A percentile compares a stretch with the other conserved stretches of the same genome.
Evolutionary conservation across 2,888 invertebrate genomes (phyloP).

Genomic region (Drosophila multiciliata): DNA sequence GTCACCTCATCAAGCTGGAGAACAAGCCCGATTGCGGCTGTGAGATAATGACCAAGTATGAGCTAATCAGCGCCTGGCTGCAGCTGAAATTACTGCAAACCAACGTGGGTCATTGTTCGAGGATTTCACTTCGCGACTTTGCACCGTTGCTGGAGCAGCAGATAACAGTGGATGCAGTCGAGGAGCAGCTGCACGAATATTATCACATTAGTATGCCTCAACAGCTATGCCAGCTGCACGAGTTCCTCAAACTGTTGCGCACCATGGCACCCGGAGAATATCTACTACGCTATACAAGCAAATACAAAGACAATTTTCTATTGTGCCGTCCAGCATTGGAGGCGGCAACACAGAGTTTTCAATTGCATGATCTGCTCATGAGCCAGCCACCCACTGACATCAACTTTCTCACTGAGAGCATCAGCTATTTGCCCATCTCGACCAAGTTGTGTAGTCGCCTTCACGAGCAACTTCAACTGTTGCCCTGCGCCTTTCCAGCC

Average conservation of each 20-base stretch:
- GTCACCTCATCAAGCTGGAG: constrained; percentile 77
- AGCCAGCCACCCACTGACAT: constrained; percentile 56
- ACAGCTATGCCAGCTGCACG: constrained; percentile 66
- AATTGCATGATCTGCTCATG: constrained; percentile 60
- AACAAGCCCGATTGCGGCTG: constrained; percentile 81
- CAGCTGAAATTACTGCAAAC: constrained; percentile 63
- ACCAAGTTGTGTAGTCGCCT: constrained; percentile 66
- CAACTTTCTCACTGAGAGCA: constrained; percentile 65
- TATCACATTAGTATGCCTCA: constrained; percentile 65
- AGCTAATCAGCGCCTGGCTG: constrained; percentile 79
- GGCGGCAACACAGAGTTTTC: constrained; percentile 59
- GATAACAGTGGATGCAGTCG: constrained; percentile 57
- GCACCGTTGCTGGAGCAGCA: constrained; percentile 66
- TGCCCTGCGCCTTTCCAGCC: constrained; percentile 76
- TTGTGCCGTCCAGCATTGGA: constrained; percentile 67
- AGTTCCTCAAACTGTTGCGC: constrained; percentile 72
- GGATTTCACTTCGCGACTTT: constrained; percentile 66
- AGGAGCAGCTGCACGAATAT: constrained; percentile 60
- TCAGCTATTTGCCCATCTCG: constrained; percentile 69
- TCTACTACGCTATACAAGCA: constrained; percentile 73
- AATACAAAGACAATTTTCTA: constrained; percentile 74
- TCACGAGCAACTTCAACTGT: constrained; percentile 65
- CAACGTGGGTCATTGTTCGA: constrained; percentile 58
- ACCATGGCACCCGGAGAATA: constrained; percentile 69
- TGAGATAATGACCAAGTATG: constrained; percentile 79